Percentiles rank a stretch among this genome's conserved stretches.
These are phyloP conservation scores for Malacosoma neustria DNA, from an alignment of 2,888 invertebrate species.

Conservation along the genomic window DNA sequence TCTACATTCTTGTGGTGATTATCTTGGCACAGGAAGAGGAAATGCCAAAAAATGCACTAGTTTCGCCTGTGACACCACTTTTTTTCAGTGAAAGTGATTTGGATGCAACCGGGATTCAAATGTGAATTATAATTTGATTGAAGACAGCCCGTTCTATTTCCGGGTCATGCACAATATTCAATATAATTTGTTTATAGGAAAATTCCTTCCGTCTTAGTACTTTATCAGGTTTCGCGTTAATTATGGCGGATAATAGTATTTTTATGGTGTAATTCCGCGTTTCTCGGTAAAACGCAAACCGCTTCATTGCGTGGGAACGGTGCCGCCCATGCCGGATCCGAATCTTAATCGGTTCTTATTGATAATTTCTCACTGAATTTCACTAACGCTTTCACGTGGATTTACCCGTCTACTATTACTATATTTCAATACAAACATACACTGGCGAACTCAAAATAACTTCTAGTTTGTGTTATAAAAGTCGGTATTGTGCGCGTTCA, in stretches of 20 bases:
- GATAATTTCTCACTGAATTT: background rate
- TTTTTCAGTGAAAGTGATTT: too few species aligned
- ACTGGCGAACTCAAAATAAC: too few species aligned
- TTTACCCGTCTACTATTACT: background rate
- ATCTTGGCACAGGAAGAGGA: too few species aligned
- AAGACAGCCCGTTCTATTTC: background rate
- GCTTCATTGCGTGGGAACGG: background rate
- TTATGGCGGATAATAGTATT: background rate
- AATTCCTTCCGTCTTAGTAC: background rate
- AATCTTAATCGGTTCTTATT: background rate
- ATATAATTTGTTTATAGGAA: background rate
- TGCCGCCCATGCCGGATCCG: background rate
- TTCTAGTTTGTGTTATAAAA: too few species aligned
- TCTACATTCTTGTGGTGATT: too few species aligned
- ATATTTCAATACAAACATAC: too few species aligned
- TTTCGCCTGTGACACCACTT: too few species aligned
- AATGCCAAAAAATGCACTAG: too few species aligned
- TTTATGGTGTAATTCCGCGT: background rate
- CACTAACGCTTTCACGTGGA: background rate
- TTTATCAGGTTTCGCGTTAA: background rate
- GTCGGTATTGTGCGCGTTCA: too few species aligned
- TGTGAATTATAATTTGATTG: too few species aligned
- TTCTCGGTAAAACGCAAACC: background rate
- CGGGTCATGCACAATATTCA: background rate
- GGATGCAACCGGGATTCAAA: too few species aligned